phyloP scores from a whole-genome alignment of 1,140 invertebrate genomes.

The Liolophura sinensis region DNA sequence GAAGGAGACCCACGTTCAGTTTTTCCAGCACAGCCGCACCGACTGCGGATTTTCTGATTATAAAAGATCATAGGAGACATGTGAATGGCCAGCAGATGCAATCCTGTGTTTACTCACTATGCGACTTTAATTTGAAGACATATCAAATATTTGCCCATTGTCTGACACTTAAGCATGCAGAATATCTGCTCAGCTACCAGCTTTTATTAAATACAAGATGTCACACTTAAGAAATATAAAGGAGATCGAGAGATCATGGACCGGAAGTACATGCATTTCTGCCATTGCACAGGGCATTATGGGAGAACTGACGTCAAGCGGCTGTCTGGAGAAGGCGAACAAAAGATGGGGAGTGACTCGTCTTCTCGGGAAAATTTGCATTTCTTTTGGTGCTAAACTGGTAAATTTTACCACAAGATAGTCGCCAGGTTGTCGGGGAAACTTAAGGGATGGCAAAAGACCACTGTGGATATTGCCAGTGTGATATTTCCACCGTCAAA shows the following conservation, averaged over 20 bases:
- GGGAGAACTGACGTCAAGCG: conserved; percentile 25
- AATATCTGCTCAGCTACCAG: too few relatives aligned
- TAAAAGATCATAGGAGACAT: neutral
- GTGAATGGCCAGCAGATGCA: neutral
- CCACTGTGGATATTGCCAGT: conserved; percentile 88
- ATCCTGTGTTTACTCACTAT: neutral
- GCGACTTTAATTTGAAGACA: conserved; percentile 12
- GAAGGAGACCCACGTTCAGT: too few relatives aligned
- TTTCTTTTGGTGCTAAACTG: conserved; percentile 6
- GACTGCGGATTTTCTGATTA: too few relatives aligned
- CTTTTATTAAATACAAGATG: too few relatives aligned
- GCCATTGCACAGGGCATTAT: conserved; percentile 18
- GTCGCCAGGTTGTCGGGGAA: conserved; percentile 11
- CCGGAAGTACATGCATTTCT: too few relatives aligned
- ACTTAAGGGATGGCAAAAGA: conserved; percentile 69
- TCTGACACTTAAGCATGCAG: too few relatives aligned
- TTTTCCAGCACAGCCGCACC: too few relatives aligned
- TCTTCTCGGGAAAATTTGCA: conserved; percentile 13
- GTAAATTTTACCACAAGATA: conserved; percentile 13
- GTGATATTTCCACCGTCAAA: conserved; percentile 82
- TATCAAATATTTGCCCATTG: neutral
- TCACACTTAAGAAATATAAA: too few relatives aligned
- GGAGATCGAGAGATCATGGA: too few relatives aligned
- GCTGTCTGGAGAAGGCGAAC: conserved; percentile 9
- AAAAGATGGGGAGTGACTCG: conserved; percentile 18